Evolutionary conservation across 2,888 invertebrate genomes (phyloP), one percentile per base, ranked within the genome.

Genomic region (Agapostemon virescens): DNA sequence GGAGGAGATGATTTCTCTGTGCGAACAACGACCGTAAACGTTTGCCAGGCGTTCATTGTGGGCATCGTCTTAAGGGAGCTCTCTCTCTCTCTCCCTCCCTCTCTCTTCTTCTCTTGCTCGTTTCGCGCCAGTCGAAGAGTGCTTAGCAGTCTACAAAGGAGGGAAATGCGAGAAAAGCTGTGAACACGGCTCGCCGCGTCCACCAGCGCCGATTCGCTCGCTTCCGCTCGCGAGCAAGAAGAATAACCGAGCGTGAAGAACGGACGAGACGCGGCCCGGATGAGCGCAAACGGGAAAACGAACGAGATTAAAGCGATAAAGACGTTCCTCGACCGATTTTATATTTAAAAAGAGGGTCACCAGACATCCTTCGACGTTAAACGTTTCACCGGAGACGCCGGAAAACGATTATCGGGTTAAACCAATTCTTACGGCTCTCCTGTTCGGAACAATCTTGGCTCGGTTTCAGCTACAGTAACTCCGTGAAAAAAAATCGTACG

Each of bases 1-100:
- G 84, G 69, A 71, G 78, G 72, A 74, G 74, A 79, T 82, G 76
- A 79, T 85, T 79, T 77, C 82, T 79, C 77, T 79, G 79, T 42
- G 76, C 85, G 79, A 79, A 77, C 77, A 71, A 79, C 82, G 82
- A 80, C 63, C 86, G 88, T 85, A 88, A 88, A 87, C 87, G 84
- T 87, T 89, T 86, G 77, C 84, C 84, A 73, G 73, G 75, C 75
- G 77, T 79, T 86, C 84, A 84, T 88, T 86, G 86, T 85, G 81
- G 71, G 81, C 78, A 61, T 75, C 87, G 86, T 82, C 85, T 86
- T 86, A 85, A 87, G 82, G 82, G 79, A 55, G 55, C 55, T 55
- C 61, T 20, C 33, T 33, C n/a, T n/a, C 36, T 11, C 13, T n/a
- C 63, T 40, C 79, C 72, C 71, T 45, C 45, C 67, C 67, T 42